Evolutionary conservation across 2,888 invertebrate genomes (phyloP), one percentile per base, ranked within the genome.

Genomic region (Lasioglossum vierecki): DNA sequence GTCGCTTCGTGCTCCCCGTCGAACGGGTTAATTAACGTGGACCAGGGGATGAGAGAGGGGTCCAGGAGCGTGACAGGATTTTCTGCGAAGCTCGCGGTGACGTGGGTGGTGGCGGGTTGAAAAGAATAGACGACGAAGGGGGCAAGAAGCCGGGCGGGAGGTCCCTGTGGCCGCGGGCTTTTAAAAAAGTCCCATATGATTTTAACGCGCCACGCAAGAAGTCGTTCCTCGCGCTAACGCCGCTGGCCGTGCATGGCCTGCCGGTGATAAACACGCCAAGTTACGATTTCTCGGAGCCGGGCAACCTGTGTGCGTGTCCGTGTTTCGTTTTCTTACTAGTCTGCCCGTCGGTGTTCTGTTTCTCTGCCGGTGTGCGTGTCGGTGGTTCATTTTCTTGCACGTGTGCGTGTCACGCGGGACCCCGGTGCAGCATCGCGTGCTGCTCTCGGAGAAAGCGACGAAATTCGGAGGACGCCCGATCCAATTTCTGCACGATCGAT

Each of bases 231-330:
- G 92, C 82, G 92, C 91, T 92, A 93, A 93, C 92, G 92, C 91
- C 92, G 92, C 86, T 91, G 91, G 92, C 88, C 89, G 90, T 76
- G 87, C 89, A 88, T 85, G 91, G 90, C 88, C 88, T 85, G 89
- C 88, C 89, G 93, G 94, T 92, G 94, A 95, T 95, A 95, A 95
- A 95, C 94, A 94, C 94, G 94, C 91, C 92, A 94, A 94, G 95
- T 95, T 95, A 95, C 94, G 95, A 94, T 95, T 95, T 95, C 95
- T 95, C 89, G 92, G 94, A 94, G 93, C 92, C 90, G 53, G 76
- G 35, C 49, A 11, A 60, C 79, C 76, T 84, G 76, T 79, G 76
- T 74, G 53, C 53, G n/a, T 53, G 53, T 53, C 53, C 53, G 53
- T 53, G 53, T n/a, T 53, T 9, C 53, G 53, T 53, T 22, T 53